phyloP scores from a whole-genome alignment of 2,888 invertebrate species.

The Catocala sponsa region DNA sequence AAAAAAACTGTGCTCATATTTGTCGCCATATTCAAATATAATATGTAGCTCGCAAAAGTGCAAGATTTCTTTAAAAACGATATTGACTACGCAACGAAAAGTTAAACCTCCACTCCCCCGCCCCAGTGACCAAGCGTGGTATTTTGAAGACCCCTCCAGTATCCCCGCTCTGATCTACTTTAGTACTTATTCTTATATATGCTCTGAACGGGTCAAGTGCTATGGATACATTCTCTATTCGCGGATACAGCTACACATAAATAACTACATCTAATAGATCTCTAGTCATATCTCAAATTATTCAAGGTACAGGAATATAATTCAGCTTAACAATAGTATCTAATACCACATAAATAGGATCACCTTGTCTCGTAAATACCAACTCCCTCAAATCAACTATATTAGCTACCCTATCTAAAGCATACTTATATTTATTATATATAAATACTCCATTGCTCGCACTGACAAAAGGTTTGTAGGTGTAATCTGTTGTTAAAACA shows the following conservation, averaged over 20 bases:
- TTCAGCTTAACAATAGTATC: slow-evolving; percentile 72
- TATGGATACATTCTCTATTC: too few species aligned
- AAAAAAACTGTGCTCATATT: too few species aligned
- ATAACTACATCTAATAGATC: slow-evolving; percentile 1
- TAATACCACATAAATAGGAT: slow-evolving; percentile 70
- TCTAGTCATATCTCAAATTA: slow-evolving; percentile 53
- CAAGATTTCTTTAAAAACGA: too few species aligned
- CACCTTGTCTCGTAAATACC: slow-evolving; percentile 68
- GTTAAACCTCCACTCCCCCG: too few species aligned
- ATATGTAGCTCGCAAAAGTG: too few species aligned
- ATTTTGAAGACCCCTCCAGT: too few species aligned
- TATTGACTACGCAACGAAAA: too few species aligned
- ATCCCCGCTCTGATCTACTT: too few species aligned
- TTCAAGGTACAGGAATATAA: slow-evolving; percentile 59
- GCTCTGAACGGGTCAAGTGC: too few species aligned
- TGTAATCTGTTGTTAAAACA: slow-evolving; percentile 64
- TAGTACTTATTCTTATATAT: too few species aligned
- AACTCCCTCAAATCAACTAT: slow-evolving; percentile 67
- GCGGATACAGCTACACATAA: background rate
- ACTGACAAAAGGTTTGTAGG: slow-evolving; percentile 65
- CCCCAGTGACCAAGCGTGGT: too few species aligned
- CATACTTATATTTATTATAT: slow-evolving; percentile 79
- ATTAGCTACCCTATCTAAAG: slow-evolving; percentile 70
- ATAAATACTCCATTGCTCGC: slow-evolving; percentile 69
- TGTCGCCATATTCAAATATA: too few species aligned